Conservation (phyloP, 2,888 invertebrate species). For the Oscheius sp. region DNA sequence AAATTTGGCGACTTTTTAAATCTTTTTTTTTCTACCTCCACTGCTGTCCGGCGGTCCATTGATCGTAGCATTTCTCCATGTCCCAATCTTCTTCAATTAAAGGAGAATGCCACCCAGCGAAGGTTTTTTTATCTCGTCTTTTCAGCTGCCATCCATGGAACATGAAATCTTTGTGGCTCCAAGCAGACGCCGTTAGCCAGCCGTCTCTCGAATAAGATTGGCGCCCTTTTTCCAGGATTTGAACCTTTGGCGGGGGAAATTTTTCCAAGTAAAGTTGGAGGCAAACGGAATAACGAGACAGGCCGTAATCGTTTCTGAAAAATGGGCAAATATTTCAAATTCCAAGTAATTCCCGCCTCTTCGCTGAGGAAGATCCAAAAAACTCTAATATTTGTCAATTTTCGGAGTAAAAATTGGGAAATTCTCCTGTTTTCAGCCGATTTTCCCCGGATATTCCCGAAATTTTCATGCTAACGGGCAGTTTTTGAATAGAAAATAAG, state of each 20-base stretch:
- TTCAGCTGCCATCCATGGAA: slow-evolving; percentile 60
- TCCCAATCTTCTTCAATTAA: slow-evolving; percentile 41
- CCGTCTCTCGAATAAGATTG: slow-evolving; percentile 56
- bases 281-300: slow-evolving; percentile 43
- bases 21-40: slow-evolving; percentile 41
- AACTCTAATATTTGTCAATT: too few relatives aligned
- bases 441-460: too few relatives aligned
- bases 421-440: too few relatives aligned
- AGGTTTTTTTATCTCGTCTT: slow-evolving; percentile 40
- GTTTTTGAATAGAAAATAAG: too few relatives aligned
- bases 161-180: slow-evolving; percentile 54
- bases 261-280: slow-evolving; percentile 51
- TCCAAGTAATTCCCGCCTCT: too few relatives aligned
- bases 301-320: slow-evolving; percentile 41
- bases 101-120: slow-evolving; percentile 58
- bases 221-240: slow-evolving; percentile 50
- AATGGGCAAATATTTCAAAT: too few relatives aligned
- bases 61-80: slow-evolving; percentile 37
- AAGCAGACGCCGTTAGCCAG: slow-evolving; percentile 53
- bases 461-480: too few relatives aligned
- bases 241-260: slow-evolving; percentile 32
- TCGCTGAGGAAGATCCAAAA: too few relatives aligned
- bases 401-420: too few relatives aligned
- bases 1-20: neutral
- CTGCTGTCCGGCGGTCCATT: slow-evolving; percentile 35